Percentiles rank a stretch among this genome's conserved stretches.
phyloP scores from a whole-genome alignment of 2,797 vertebrate genomes.

The Microctenopoma steveboyesi region DNA sequence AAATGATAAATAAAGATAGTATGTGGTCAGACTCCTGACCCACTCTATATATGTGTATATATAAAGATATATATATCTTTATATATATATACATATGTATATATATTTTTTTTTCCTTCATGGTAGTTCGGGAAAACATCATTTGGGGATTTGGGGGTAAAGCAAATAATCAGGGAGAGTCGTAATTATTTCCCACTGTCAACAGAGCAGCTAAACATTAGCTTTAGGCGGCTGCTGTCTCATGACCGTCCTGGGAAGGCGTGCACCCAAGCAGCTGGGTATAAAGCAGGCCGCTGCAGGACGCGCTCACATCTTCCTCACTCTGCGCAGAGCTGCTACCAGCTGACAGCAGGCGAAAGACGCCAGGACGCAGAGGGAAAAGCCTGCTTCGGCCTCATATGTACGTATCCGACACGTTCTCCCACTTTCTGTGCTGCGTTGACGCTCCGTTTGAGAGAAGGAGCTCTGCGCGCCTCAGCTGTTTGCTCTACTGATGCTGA shows the following conservation, averaged over 20 bases:
- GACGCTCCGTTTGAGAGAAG: conserved; percentile 27
- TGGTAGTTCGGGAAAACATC: conserved; percentile 26
- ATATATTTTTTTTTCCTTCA: conserved; percentile 2
- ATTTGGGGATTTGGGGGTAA: conserved; percentile 52
- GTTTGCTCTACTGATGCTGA: conserved; percentile 41
- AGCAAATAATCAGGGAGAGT: conserved; percentile 46
- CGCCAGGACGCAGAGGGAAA: conserved; percentile 2
- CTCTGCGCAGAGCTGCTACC: conserved; percentile 6
- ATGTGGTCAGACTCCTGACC: neutral
- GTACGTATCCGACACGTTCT: conserved; percentile 46
- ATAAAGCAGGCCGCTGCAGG: conserved; percentile 28
- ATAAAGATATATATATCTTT: no score
- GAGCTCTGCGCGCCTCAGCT: conserved; percentile 61
- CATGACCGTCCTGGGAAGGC: conserved; percentile 73
- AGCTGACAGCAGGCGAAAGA: conserved; percentile 8
- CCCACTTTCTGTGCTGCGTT: no score
- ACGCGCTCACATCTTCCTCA: neutral
- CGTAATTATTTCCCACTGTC: conserved; percentile 59
- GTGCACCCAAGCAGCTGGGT: conserved; percentile 57
- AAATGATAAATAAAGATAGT: neutral
- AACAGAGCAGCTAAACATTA: conserved; percentile 79
- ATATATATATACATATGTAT: neutral
- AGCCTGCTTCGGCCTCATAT: conserved; percentile 7
- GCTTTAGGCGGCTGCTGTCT: conserved; percentile 60
- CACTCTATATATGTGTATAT: neutral